phyloP scores from a whole-genome alignment of 1,140 invertebrate species.

The Achroia grisella region DNA sequence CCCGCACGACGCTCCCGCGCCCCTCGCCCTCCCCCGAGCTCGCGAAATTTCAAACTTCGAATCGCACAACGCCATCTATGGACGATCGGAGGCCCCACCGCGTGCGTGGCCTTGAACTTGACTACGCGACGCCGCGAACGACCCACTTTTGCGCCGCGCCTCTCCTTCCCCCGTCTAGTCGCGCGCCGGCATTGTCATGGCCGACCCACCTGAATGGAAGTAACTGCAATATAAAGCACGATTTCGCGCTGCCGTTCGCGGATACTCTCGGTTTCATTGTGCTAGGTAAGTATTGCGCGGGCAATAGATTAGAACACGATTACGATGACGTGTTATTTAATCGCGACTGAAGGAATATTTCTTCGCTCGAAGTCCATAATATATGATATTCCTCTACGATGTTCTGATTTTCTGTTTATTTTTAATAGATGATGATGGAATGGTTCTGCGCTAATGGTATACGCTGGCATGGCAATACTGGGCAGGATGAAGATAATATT shows the following conservation, averaged over 20 bases:
- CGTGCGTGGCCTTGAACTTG: conserved; percentile 66
- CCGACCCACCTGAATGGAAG: conserved; percentile 55
- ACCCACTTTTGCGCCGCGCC: conserved; percentile 54
- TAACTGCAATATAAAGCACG: conserved; percentile 42
- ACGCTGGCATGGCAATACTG: too few species aligned
- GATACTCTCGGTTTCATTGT: conserved; percentile 58
- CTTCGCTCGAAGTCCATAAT: too few species aligned
- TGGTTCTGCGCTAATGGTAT: too few species aligned
- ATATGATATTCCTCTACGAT: too few species aligned
- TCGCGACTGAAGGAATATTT: too few species aligned
- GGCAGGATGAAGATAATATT: too few species aligned
- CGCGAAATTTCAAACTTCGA: conserved; percentile 54
- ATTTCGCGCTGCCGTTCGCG: conserved; percentile 34
- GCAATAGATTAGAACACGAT: background rate
- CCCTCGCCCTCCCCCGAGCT: conserved; percentile 38
- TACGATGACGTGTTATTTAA: too few species aligned
- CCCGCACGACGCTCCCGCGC: conserved; percentile 40
- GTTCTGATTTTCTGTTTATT: too few species aligned
- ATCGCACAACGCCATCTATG: conserved; percentile 66
- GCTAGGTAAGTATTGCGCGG: conserved; percentile 47
- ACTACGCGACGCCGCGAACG: conserved; percentile 52
- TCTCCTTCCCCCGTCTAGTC: conserved; percentile 15
- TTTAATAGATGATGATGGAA: too few species aligned
- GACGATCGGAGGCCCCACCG: conserved; percentile 40
- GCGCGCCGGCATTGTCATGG: conserved; percentile 42